These are phyloP conservation scores for Pelochelys cantorii DNA, from an alignment of 2,797 vertebrate genomes.

Conservation along the genomic window DNA sequence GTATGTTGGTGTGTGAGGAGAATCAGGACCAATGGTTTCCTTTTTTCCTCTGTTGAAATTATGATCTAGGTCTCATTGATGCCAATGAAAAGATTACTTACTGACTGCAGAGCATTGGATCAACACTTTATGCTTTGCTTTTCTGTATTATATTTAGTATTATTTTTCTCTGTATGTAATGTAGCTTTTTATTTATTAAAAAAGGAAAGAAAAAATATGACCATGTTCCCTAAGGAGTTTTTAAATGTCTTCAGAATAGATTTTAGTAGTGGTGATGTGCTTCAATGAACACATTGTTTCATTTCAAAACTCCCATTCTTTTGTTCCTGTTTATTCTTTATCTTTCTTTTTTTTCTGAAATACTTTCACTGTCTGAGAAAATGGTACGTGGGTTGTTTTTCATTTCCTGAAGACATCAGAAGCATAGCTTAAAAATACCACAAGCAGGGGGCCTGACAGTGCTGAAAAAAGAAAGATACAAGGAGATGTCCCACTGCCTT, in stretches of 20 bases:
- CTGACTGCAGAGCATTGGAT: background rate
- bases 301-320: background rate
- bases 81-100: background rate
- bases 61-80: background rate
- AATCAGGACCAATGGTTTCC: background rate
- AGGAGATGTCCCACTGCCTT: background rate
- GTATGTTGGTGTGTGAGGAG: background rate
- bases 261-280: background rate
- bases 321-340: background rate
- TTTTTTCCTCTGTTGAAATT: background rate
- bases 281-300: background rate
- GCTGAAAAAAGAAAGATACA: background rate
- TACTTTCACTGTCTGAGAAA: background rate
- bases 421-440: background rate
- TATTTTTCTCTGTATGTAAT: background rate
- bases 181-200: background rate
- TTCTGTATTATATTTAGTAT: background rate
- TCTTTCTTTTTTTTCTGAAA: background rate
- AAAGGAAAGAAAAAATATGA: background rate
- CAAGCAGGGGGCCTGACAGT: background rate
- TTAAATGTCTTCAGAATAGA: background rate
- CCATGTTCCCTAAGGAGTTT: background rate
- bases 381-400: accelerated
- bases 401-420: background rate
- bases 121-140: background rate